Conservation (phyloP, 2,797 vertebrate genomes). For the Synaphobranchus kaupii region DNA sequence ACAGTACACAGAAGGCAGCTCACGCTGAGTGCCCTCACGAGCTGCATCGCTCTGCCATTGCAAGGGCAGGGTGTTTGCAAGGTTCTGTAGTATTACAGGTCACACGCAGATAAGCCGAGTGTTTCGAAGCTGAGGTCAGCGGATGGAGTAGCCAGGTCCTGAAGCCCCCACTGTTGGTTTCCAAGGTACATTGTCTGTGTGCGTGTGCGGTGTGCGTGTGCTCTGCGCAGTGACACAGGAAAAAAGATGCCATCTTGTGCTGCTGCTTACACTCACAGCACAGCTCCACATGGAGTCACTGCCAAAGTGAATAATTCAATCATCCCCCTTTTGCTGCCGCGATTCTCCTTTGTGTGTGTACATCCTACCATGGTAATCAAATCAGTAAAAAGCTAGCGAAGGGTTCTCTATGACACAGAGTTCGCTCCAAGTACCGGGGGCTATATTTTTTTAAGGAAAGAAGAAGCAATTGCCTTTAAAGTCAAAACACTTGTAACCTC, state of each 20-base stretch:
- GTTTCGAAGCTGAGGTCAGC: slow-evolving; percentile 67
- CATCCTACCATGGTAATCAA: slow-evolving; percentile 62
- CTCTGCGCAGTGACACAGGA: slow-evolving; percentile 80
- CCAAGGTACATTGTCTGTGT: slow-evolving; percentile 58
- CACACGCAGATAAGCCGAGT: slow-evolving; percentile 73
- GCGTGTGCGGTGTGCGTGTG: slow-evolving; percentile 85
- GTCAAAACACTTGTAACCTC: background rate
- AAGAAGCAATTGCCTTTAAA: background rate
- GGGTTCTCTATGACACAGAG: slow-evolving; percentile 67
- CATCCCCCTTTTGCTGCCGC: slow-evolving; percentile 64
- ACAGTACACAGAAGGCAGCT: slow-evolving; percentile 64
- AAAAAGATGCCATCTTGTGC: slow-evolving; percentile 69
- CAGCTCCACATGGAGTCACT: slow-evolving; percentile 79
- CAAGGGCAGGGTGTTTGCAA: slow-evolving; percentile 48
- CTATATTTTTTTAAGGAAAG: slow-evolving; percentile 14
- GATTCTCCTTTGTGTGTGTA: slow-evolving; percentile 68
- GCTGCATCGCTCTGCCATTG: slow-evolving; percentile 58
- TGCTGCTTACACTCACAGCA: slow-evolving; percentile 73
- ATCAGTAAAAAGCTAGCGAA: slow-evolving; percentile 65
- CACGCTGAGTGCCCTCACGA: slow-evolving; percentile 68
- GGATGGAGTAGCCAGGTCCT: slow-evolving; percentile 69
- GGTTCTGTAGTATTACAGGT: slow-evolving; percentile 60
- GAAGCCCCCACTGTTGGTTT: slow-evolving; percentile 64
- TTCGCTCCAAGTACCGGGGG: slow-evolving; percentile 57
- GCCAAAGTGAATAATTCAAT: slow-evolving; percentile 84